Base-by-base conservation (phyloP, 1,140 invertebrate genomes). In the Zaprionus ornatus region DNA sequence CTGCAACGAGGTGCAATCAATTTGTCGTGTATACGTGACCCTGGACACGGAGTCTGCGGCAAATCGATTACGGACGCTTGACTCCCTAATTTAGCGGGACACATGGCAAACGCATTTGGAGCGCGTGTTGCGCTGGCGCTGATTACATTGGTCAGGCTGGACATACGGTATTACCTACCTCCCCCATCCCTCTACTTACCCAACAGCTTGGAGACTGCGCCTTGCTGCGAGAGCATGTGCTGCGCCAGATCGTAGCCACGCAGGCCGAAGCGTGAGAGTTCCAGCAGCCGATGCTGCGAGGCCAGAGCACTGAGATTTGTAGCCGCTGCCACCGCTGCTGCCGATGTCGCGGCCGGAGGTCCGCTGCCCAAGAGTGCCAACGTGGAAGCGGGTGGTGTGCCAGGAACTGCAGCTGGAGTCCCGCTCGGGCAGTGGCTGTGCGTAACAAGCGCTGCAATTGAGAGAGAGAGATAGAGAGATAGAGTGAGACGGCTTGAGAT, bases 231-330 rank as follows among this genome's bases (percentile, higher is more conserved):
- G 17, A 97, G 94, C 92, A 98, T 96, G 90, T 98, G 97, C 63
- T 97, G 95, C 4, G 97, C 97, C 82, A 98, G 95, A 93, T 98
- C 97, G 92, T 98, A 98, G 70, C 97, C 97, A 68, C 97, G 93
- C 21, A 97, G 94, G 3, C 97, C 97, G 75, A 97, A 96, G 52
- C 97, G 95, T 40, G 97, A 97, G 27, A 98, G 93, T 90, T 98
- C 97, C 64, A 98, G 93, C 7, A 98, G 95, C 59, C 97, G 93
- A 91, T 96, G 95, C 83, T 96, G 95, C 0, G 95, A 95, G 57
- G 96, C 94, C 64, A 96, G 91, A 0, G 95, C 95, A 4, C 95
- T 95, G n/a, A 96, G 93, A 4, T 95, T 95, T 94, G 32, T 94
- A 93, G 71, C 93, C 80, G 82, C 93, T 91, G 71, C 93, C 0